phyloP scores from a whole-genome alignment of 2,888 invertebrate genomes.

The Asteroscopus sphinx region DNA sequence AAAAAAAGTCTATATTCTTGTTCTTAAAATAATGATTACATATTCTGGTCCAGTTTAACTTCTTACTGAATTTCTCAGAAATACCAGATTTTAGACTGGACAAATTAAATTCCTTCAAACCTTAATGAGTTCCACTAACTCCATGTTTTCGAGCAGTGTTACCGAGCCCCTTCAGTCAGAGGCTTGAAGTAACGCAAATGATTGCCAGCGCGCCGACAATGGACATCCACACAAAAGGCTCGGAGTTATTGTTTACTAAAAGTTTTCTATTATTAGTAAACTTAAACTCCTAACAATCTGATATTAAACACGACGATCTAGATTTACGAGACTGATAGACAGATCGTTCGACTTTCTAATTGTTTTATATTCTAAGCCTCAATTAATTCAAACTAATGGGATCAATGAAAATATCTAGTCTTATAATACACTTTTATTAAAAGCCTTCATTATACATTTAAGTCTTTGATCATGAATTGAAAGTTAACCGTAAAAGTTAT shows the following conservation, averaged over 20 bases:
- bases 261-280: conserved; percentile 40
- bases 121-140: conserved; percentile 11
- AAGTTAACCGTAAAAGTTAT: too few relatives aligned
- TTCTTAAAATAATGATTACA: too few relatives aligned
- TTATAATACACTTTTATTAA: too few relatives aligned
- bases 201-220: conserved; percentile 34
- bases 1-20: too few relatives aligned
- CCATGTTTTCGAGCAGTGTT: conserved; percentile 9
- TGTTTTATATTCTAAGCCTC: too few relatives aligned
- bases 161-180: conserved; percentile 2
- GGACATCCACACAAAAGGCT: conserved; percentile 34
- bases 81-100: conserved; percentile 7
- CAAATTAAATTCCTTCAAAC: conserved; percentile 19
- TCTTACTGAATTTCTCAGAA: neutral
- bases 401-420: too few relatives aligned
- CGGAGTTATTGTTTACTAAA: conserved; percentile 30
- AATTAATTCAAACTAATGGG: too few relatives aligned
- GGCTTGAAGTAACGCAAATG: conserved; percentile 26
- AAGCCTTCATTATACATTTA: too few relatives aligned
- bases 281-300: conserved; percentile 33
- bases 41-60: too few relatives aligned
- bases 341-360: too few relatives aligned
- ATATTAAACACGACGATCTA: conserved; percentile 30
- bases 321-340: neutral
- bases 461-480: too few relatives aligned